Evolutionary conservation across 2,113 vertebrate genomes (phyloP), one percentile per base, ranked within the genome.

Genomic region (Tyto alba): DNA sequence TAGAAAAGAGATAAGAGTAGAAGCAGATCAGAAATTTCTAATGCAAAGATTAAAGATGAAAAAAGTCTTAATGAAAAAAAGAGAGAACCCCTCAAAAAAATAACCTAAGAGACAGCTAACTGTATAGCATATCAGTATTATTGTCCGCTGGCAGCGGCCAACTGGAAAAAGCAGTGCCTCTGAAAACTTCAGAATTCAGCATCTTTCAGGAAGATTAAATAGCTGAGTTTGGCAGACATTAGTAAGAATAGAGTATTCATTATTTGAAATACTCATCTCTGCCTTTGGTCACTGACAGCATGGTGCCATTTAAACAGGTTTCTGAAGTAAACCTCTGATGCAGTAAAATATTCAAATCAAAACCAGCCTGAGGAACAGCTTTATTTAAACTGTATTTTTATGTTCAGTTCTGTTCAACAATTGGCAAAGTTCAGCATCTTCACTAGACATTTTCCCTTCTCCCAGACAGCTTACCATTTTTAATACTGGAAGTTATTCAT

Each of bases 381-480:
- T 95, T 94, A 95, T 97, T 95, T 66, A 85, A 91, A 83, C 53
- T 53, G n/a, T 15, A 59, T 79, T 87, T 93, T 90, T 92, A 75
- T 38, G 80, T 27, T 87, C 60, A 36, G 16, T 83, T 94, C 67
- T 95, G 47, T 93, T 92, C 26, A 88, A 82, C 73, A 93, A 36
- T 43, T 75, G 60, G 62, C 38, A 87, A 87, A 68, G 47, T 77
- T 86, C 76, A 95, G 71, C 22, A 71, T n/a, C 38, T 91, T 67
- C 73, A 76, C 63, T 80, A 81, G 55, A 75, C 15, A 56, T 27
- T 71, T 68, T 88, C 48, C 72, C 91, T 85, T 48, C 72, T 83
- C 86, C 77, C 80, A 94, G 45, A 81, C 45, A 23, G 91, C 97
- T 97, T 97, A 97, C 97, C 97, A 97, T 97, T 97, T 94, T 94